Evolutionary conservation across 2,888 invertebrate genomes (phyloP).

Genomic region (Anthophora plumipes): DNA sequence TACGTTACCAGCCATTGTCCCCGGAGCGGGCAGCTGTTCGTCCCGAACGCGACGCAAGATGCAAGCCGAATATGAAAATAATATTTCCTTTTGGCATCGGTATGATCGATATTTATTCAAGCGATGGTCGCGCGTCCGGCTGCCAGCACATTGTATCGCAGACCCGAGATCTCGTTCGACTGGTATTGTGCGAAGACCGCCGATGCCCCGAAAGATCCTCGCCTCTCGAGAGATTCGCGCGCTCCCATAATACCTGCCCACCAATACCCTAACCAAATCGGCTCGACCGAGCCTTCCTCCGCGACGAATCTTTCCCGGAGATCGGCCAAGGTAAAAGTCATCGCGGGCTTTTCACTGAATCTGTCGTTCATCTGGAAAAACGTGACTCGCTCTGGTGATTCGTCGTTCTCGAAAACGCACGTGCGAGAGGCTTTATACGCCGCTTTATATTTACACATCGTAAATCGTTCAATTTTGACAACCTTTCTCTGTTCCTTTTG

Average conservation of each 20-base stretch:
- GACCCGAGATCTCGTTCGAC: conserved; percentile 44
- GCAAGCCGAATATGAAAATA: conserved; percentile 82
- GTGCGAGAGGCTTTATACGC: too few species aligned
- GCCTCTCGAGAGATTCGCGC: conserved; percentile 23
- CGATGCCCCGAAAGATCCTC: conserved; percentile 24
- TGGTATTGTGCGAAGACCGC: conserved; percentile 55
- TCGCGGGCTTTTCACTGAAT: too few species aligned
- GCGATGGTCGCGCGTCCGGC: conserved; percentile 70
- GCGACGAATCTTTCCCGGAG: neutral
- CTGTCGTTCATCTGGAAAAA: neutral
- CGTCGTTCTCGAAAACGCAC: too few species aligned
- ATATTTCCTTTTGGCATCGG: conserved; percentile 79
- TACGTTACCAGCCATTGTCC: conserved; percentile 74
- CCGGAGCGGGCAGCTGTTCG: conserved; percentile 72
- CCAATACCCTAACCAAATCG: conserved; percentile 7
- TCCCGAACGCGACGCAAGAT: conserved; percentile 58
- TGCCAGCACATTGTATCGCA: conserved; percentile 48
- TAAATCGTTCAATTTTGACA: too few species aligned
- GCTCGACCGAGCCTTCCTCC: neutral
- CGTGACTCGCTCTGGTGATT: too few species aligned
- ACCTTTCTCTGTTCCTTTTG: too few species aligned
- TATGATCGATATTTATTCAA: conserved; percentile 84
- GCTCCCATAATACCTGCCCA: conserved; percentile 9
- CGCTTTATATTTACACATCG: too few species aligned
- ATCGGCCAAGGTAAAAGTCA: too few species aligned